Conservation (phyloP, 2,113 vertebrate species). For the Apeltes quadracus region DNA sequence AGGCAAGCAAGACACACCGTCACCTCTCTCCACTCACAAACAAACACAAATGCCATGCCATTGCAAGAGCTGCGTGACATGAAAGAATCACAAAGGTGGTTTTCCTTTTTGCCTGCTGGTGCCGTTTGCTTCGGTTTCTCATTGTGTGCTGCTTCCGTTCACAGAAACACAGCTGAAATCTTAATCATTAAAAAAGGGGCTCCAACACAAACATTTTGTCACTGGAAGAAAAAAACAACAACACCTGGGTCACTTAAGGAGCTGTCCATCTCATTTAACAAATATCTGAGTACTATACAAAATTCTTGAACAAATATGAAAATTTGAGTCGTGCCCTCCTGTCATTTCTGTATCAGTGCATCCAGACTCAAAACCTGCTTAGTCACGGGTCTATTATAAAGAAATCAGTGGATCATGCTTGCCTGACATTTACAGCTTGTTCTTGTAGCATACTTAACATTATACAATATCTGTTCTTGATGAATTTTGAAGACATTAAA, state of each 20-base stretch:
- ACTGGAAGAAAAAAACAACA: not conserved
- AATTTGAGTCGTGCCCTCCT: slow-evolving; percentile 5
- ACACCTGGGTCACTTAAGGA: not conserved
- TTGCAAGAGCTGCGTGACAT: slow-evolving; percentile 50
- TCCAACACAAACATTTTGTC: too few relatives aligned
- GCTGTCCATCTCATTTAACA: not conserved
- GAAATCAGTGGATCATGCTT: not conserved
- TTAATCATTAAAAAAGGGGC: slow-evolving; percentile 10
- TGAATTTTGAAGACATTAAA: not conserved
- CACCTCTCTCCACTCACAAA: slow-evolving; percentile 49
- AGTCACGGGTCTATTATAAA: slow-evolving; percentile 4
- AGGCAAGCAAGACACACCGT: slow-evolving; percentile 84
- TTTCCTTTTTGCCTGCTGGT: slow-evolving; percentile 6
- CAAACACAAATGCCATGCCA: slow-evolving; percentile 59
- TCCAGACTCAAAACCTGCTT: not conserved
- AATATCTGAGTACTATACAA: not conserved
- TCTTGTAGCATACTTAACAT: not conserved
- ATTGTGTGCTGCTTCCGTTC: slow-evolving; percentile 3
- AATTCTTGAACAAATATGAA: slow-evolving; percentile 11
- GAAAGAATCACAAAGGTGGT: slow-evolving; percentile 28
- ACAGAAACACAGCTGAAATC: slow-evolving; percentile 20
- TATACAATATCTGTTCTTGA: not conserved
- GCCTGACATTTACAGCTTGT: slow-evolving; percentile 9
- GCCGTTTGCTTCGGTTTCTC: slow-evolving; percentile 19
- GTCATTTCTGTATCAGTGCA: slow-evolving; percentile 1